A percentile compares a stretch with the other conserved stretches of the same genome.
These are phyloP conservation scores for Noctua janthina DNA, from an alignment of 2,888 invertebrate genomes.

Conservation along the genomic window DNA sequence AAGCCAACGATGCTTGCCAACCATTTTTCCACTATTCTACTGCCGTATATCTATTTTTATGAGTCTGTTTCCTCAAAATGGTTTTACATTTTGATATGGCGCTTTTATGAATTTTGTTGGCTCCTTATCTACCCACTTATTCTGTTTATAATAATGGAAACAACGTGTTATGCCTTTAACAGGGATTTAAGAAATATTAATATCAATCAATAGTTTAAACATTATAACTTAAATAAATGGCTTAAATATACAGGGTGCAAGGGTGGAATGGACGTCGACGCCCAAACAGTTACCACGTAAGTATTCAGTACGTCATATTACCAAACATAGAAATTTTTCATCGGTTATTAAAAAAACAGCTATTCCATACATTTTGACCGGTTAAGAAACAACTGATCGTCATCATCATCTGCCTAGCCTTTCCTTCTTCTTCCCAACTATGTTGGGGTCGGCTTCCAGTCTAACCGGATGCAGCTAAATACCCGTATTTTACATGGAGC, in stretches of 20 bases:
- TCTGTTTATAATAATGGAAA: not conserved
- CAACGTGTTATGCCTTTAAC: not conserved
- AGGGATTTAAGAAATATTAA: not conserved
- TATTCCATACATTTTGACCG: not conserved
- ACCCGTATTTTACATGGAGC: too few relatives aligned
- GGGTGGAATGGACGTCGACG: too few relatives aligned
- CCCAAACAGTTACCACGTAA: too few relatives aligned
- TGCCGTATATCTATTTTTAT: not conserved
- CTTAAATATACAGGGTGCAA: too few relatives aligned
- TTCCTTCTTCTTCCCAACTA: too few relatives aligned
- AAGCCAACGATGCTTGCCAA: constrained; percentile 45
- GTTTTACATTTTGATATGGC: not conserved
- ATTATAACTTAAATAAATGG: not conserved
- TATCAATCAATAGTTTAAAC: not conserved
- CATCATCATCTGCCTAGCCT: too few relatives aligned
- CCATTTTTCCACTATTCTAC: constrained; percentile 17
- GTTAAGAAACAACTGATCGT: not conserved
- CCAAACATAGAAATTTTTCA: not conserved
- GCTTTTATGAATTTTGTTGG: not conserved
- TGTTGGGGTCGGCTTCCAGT: too few relatives aligned
- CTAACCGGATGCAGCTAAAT: too few relatives aligned
- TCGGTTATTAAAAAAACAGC: not conserved
- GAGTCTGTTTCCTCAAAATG: not conserved
- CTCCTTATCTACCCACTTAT: not conserved
- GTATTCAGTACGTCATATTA: too few relatives aligned